Evolutionary conservation across 2,888 invertebrate species (phyloP).

Genomic region (Leptopilina myrica): DNA sequence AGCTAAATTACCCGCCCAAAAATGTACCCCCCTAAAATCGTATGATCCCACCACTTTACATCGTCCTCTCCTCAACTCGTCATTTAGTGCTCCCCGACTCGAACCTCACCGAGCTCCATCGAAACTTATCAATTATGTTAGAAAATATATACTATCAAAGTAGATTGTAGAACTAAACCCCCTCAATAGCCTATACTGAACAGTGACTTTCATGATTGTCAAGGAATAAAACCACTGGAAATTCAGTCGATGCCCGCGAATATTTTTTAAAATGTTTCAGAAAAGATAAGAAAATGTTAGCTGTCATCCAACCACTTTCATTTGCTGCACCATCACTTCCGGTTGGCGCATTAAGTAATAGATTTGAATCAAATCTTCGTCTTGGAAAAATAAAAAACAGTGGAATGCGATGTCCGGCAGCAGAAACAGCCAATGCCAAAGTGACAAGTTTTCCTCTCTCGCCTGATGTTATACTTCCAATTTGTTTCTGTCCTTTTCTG

Average conservation of each 20-base stretch:
- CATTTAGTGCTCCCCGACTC: too few relatives aligned
- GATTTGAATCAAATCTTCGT: slow-evolving; percentile 55
- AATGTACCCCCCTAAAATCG: too few relatives aligned
- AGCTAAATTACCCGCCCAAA: too few relatives aligned
- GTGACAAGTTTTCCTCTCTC: slow-evolving; percentile 53
- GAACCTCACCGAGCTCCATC: too few relatives aligned
- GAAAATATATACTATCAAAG: too few relatives aligned
- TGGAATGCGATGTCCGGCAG: slow-evolving; percentile 65
- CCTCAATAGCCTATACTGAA: slow-evolving; percentile 9
- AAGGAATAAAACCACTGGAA: slow-evolving; percentile 58
- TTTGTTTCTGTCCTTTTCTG: slow-evolving; percentile 48
- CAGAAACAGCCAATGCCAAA: slow-evolving; percentile 62
- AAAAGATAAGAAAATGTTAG: slow-evolving; percentile 60
- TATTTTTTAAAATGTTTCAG: slow-evolving; percentile 60
- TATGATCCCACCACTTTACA: too few relatives aligned
- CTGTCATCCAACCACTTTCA: slow-evolving; percentile 63
- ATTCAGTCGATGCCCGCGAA: slow-evolving; percentile 52
- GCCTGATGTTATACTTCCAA: slow-evolving; percentile 44
- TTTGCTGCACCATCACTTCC: slow-evolving; percentile 62
- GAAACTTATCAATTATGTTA: too few relatives aligned
- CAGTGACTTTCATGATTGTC: slow-evolving; percentile 52
- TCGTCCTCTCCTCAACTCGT: too few relatives aligned
- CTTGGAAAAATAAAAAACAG: slow-evolving; percentile 67
- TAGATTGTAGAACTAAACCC: too few relatives aligned
- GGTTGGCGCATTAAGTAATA: slow-evolving; percentile 60